Base-by-base conservation (phyloP, 1,140 invertebrate genomes). In the Magallana ariakensis region DNA sequence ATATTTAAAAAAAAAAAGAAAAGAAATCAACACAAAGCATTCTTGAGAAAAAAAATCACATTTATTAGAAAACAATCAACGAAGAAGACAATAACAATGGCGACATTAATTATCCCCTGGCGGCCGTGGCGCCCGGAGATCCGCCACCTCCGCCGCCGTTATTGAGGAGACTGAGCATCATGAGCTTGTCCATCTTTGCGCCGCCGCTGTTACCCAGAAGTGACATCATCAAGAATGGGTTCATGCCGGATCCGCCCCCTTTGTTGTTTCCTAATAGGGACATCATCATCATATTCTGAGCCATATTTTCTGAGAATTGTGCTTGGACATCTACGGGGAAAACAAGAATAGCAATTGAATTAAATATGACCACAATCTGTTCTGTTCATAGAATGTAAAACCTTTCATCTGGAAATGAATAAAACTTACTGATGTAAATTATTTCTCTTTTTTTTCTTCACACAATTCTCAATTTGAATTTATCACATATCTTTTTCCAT, bases 241-340 rank as follows among this genome's bases (percentile, higher is more conserved):
- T 75, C 22, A 75, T 75, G 22, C 66, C 66, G 10, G 15, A 15
- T 11, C 66, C 66, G 13, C 66, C 22, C 3, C 66, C 66, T 5
- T 22, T 22, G 19, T 75, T 75, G 66, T 75, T 75, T 46, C 33
- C 33, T 2, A 75, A 10, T 75, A 75, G 22, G 22, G 66, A 75
- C 66, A 26, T 10, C 66, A 75, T 75, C 66, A 75, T 75, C 66
- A 75, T 75, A 75, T 75, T 75, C 22, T 75, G 66, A 26, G 66
- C 66, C 66, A 75, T 75, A 26, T 75, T 75, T 75, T 75, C 66
- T 26, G 22, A 19, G 33, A 75, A 75, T 26, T 75, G 66, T 75
- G 66, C 66, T 26, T 75, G 66, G 66, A 75, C 66, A 75, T 22
- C 66, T 75, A 26, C 0, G 33, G 33, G 33, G 66, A 33, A 75